These are phyloP conservation scores for Stichopus chloronotus DNA, from an alignment of 35 echinoderm and acorn worm genomes.

Conservation along the genomic window DNA sequence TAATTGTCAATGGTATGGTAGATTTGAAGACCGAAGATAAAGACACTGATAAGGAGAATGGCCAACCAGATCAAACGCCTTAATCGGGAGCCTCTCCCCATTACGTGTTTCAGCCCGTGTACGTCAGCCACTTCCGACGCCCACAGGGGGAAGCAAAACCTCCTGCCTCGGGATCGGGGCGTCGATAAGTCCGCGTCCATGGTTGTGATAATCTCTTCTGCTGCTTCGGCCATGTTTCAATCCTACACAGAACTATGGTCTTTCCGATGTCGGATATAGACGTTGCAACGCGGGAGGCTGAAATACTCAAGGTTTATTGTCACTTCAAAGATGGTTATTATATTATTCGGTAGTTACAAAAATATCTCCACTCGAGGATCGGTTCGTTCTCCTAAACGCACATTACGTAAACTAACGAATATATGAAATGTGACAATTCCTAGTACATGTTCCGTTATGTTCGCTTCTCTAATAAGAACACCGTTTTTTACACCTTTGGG, in stretches of 20 bases:
- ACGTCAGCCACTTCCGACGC: constrained; percentile 60
- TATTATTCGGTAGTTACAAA: too few relatives aligned
- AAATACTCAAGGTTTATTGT: too few relatives aligned
- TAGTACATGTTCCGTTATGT: too few relatives aligned
- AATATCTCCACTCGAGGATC: too few relatives aligned
- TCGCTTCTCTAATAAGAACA: too few relatives aligned
- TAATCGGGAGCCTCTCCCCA: constrained; percentile 29
- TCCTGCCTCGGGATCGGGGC: not conserved
- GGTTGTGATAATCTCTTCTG: constrained; percentile 15
- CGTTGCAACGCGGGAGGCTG: too few relatives aligned
- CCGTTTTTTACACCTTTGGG: too few relatives aligned
- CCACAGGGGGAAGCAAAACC: constrained; percentile 20
- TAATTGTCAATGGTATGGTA: constrained; percentile 42
- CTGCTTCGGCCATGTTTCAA: constrained; percentile 42
- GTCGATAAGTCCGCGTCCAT: constrained; percentile 39
- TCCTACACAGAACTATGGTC: not conserved
- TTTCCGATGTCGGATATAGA: too few relatives aligned
- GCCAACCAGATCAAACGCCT: constrained; percentile 38
- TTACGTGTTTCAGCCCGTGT: constrained; percentile 67
- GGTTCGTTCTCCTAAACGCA: too few relatives aligned
- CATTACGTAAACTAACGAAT: too few relatives aligned
- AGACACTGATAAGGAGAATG: constrained; percentile 11
- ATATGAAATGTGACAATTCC: too few relatives aligned
- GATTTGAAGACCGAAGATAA: constrained; percentile 38
- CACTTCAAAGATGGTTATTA: too few relatives aligned